phyloP scores from a whole-genome alignment of 2,113 vertebrate species.

The Nyctibius bracteatus region DNA sequence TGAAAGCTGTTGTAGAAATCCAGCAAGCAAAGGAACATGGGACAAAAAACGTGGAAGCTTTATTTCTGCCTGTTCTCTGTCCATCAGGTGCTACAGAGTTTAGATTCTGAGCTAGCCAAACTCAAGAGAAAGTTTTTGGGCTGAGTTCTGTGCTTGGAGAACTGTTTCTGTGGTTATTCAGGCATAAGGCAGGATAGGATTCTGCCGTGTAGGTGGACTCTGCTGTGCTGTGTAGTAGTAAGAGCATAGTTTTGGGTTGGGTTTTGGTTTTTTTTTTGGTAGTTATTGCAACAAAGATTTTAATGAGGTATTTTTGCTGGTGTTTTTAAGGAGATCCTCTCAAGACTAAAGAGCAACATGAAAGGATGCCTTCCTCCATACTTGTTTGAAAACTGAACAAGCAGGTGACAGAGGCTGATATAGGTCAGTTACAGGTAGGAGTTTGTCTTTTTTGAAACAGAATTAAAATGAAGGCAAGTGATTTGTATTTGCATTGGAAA shows the following conservation, averaged over 20 bases:
- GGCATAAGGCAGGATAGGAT: background rate
- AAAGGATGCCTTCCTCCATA: background rate
- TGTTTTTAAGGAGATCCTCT: slow-evolving; percentile 42
- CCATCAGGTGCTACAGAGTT: background rate
- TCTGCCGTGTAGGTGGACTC: background rate
- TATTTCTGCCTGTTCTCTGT: background rate
- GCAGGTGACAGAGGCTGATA: slow-evolving; percentile 42
- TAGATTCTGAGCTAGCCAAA: background rate
- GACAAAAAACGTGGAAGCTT: background rate
- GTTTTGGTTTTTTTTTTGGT: background rate
- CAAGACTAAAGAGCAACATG: slow-evolving; percentile 29
- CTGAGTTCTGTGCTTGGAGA: background rate
- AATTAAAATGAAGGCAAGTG: background rate
- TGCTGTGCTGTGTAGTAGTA: background rate
- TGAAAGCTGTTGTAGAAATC: background rate
- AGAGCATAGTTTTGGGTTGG: background rate
- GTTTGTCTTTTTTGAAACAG: background rate
- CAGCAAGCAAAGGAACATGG: background rate
- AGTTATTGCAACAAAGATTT: background rate
- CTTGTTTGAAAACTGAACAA: slow-evolving; percentile 35
- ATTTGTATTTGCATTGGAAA: background rate
- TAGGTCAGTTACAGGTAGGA: slow-evolving; percentile 45
- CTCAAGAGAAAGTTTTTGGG: background rate
- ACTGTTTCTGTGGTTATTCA: background rate
- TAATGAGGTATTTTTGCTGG: slow-evolving; percentile 42